A percentile compares a stretch with the other conserved stretches of the same genome.
These are phyloP conservation scores for Lithophane socia DNA, from an alignment of 2,888 invertebrate species.

Conservation along the genomic window DNA sequence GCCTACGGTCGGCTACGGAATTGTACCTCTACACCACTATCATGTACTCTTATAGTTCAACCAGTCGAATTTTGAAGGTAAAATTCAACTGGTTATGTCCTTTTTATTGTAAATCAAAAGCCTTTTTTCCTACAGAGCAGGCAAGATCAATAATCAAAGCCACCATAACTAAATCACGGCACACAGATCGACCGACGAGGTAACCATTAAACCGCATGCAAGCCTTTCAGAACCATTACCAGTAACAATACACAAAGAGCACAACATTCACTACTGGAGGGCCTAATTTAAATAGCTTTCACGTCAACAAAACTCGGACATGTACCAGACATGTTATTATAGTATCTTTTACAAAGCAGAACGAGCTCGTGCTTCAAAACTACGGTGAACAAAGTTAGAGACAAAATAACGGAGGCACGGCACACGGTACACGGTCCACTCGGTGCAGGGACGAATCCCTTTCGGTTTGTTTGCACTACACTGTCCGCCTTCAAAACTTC, in stretches of 20 bases:
- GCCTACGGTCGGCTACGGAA: too few species aligned
- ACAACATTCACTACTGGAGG: slow-evolving; percentile 8
- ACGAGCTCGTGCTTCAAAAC: slow-evolving; percentile 65
- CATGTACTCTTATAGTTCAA: background rate
- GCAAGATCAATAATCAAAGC: background rate
- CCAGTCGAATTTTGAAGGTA: background rate
- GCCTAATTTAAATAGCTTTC: slow-evolving; percentile 62
- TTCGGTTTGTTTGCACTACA: slow-evolving; percentile 73
- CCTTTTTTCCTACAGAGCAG: too few species aligned
- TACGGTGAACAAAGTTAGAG: slow-evolving; percentile 70
- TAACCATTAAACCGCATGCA: slow-evolving; percentile 10
- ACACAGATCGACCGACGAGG: background rate
- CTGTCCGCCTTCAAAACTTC: slow-evolving; percentile 76
- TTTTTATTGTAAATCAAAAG: background rate
- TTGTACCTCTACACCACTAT: background rate
- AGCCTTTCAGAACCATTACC: slow-evolving; percentile 29
- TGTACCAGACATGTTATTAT: slow-evolving; percentile 46
- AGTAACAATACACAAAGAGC: slow-evolving; percentile 11
- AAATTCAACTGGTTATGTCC: background rate
- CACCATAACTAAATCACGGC: background rate
- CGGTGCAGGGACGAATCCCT: slow-evolving; percentile 65
- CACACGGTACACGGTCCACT: slow-evolving; percentile 36
- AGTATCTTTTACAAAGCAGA: slow-evolving; percentile 60
- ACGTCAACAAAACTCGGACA: slow-evolving; percentile 62
- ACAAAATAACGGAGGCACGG: slow-evolving; percentile 68